Base-by-base conservation (phyloP, 2,113 vertebrate species). In the Muntiacus muntjak region DNA sequence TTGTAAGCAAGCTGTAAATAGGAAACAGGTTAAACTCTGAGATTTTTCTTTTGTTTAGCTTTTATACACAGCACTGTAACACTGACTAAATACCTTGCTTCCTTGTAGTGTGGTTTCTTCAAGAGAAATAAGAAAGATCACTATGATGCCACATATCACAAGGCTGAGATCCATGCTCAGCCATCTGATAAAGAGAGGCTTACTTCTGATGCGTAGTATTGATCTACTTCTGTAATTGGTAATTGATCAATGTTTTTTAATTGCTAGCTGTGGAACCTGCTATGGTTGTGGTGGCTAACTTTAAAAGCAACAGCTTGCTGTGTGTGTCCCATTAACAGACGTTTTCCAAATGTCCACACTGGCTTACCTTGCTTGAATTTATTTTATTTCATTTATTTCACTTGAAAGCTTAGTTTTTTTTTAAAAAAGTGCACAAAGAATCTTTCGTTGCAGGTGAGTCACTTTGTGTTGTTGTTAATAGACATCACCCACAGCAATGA, bases 81-180 rank as follows among this genome's bases (percentile, higher is more conserved):
- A 99, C 98, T 99, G 99, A 99, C 97, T 98, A 98, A 99, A 99
- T 99, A 98, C 98, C 99, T 99, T 99, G 99, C 99, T 99, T 99
- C 99, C 99, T 99, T 99, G 98, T 99, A 99, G 99, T 99, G 99
- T 98, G 99, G 99, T 98, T 99, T 99, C 99, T 99, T 99, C 99
- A 99, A 99, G 99, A 99, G 99, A 99, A 99, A 99, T 99, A 99
- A 99, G 98, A 99, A 99, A 99, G 99, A 99, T 99, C 99, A 99
- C 97, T 99, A 99, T 82, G 99, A 99, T 98, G 99, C 99, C 98
- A 99, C 99, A 89, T 99, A 99, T 99, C 99, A 99, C 99, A 99
- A 99, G 99, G 99, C 99, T 99, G 99, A 99, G 99, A 99, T 99
- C 99, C 99, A 99, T 99, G 98, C 99, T 99, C 99, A 99, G 99